Percentiles rank a stretch among this genome's conserved stretches.
These are phyloP conservation scores for Hippoglossus hippoglossus DNA, from an alignment of 2,797 vertebrate genomes.

Conservation along the genomic window DNA sequence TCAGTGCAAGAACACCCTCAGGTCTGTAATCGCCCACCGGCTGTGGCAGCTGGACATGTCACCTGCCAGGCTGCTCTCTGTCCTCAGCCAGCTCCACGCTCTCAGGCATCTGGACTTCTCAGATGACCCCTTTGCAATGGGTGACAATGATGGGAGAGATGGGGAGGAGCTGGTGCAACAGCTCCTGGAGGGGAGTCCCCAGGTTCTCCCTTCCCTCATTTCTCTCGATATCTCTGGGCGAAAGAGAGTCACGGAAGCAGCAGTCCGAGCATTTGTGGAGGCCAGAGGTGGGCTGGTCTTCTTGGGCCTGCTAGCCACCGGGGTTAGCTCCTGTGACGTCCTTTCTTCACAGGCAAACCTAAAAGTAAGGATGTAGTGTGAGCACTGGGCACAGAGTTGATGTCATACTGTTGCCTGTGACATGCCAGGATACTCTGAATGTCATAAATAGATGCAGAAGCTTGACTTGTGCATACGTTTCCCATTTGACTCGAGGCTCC, in stretches of 20 bases:
- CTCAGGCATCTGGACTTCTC: conserved; percentile 96
- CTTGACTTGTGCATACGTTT: conserved; percentile 36
- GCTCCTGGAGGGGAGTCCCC: conserved; percentile 87
- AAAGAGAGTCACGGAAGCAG: conserved; percentile 86
- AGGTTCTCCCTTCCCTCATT: conserved; percentile 88
- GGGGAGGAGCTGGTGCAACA: conserved; percentile 82
- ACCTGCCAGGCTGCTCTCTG: conserved; percentile 87
- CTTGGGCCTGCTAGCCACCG: conserved; percentile 92
- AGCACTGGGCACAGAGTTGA: conserved; percentile 6
- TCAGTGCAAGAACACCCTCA: conserved; percentile 87
- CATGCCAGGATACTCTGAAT: conserved; percentile 5
- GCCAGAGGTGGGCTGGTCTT: conserved; percentile 89
- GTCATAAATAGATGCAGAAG: conserved; percentile 12
- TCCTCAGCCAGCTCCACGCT: conserved; percentile 77
- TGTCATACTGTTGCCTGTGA: not conserved
- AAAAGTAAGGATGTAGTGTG: conserved; percentile 83
- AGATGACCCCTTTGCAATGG: conserved; percentile 88
- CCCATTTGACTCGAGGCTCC: conserved; percentile 49
- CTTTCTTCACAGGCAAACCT: conserved; percentile 88
- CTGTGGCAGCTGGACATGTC: conserved; percentile 92
- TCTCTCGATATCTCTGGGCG: conserved; percentile 95
- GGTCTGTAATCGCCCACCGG: conserved; percentile 90
- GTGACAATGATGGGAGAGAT: conserved; percentile 76
- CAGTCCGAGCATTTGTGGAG: conserved; percentile 88
- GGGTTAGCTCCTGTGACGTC: conserved; percentile 89